Evolutionary conservation across 1,140 invertebrate genomes (phyloP).

Genomic region (Sarcophaga bullata): DNA sequence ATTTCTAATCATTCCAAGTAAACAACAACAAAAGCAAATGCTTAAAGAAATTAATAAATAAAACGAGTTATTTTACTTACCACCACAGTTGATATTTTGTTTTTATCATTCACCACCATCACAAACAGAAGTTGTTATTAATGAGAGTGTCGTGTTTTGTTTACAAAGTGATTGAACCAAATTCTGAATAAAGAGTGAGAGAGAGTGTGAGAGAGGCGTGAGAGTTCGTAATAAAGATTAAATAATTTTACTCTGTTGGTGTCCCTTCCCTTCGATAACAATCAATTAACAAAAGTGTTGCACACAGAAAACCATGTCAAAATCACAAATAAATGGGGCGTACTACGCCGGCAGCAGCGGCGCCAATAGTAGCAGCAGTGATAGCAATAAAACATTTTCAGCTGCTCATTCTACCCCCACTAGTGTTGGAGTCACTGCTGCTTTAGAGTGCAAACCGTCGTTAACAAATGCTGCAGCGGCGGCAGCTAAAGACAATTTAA

Average conservation of each 20-base stretch:
- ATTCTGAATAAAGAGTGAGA: too few species aligned
- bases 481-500: conserved; percentile 41
- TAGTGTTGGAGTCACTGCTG: conserved; percentile 32
- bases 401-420: conserved; percentile 23
- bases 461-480: conserved; percentile 43
- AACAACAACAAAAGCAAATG: not conserved
- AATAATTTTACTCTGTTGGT: not conserved
- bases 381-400: not conserved
- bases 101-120: not conserved
- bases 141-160: too few species aligned
- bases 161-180: too few species aligned
- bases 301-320: conserved; percentile 13
- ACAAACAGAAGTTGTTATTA: too few species aligned
- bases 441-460: conserved; percentile 39
- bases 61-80: not conserved
- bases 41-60: not conserved
- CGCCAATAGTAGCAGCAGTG: not conserved
- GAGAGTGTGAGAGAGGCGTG: too few species aligned
- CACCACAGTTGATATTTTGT: not conserved
- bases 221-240: not conserved
- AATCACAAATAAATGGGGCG: conserved; percentile 16
- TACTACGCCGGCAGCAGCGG: not conserved
- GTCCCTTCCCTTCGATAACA: not conserved
- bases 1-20: not conserved
- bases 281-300: conserved; percentile 14